Conservation (phyloP, 53 echinoderm and acorn worm genomes). For the Apostichopus leukothele region DNA sequence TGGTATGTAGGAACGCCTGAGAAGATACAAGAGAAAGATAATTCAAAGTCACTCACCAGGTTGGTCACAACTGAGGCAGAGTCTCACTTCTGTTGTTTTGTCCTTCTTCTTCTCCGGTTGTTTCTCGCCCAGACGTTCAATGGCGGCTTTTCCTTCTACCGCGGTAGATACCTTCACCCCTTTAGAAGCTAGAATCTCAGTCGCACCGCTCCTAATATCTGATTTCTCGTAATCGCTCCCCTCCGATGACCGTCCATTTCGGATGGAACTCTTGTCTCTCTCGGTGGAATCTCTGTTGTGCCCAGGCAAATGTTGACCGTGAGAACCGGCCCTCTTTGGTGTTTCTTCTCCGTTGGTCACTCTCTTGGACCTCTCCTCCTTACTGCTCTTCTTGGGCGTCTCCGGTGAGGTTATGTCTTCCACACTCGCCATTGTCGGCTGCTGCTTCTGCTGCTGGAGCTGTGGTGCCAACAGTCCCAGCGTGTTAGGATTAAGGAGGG, state of each 20-base stretch:
- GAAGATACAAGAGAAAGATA: too few species aligned
- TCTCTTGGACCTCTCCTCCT: neutral
- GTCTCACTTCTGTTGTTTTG: neutral
- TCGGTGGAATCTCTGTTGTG: too few species aligned
- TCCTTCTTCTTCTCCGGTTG: neutral
- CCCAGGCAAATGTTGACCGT: neutral
- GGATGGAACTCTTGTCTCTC: too few species aligned
- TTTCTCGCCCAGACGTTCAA: neutral
- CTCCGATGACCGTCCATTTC: too few species aligned
- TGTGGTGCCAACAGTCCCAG: neutral
- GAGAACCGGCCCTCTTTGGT: neutral
- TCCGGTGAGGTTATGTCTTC: slow-evolving; percentile 1
- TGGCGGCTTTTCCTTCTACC: too few species aligned
- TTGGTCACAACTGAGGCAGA: slow-evolving; percentile 13
- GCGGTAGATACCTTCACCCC: too few species aligned
- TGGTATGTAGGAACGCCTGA: too few species aligned
- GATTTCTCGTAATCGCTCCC: too few species aligned
- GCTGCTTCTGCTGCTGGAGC: neutral
- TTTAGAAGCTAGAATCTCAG: too few species aligned
- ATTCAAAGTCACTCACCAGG: slow-evolving; percentile 8
- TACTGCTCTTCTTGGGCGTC: neutral
- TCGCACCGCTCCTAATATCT: too few species aligned
- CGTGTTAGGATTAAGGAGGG: neutral
- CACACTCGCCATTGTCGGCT: neutral
- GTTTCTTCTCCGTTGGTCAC: neutral